phyloP scores from a whole-genome alignment of 2,888 invertebrate species.

The Miltochrista miniata region DNA sequence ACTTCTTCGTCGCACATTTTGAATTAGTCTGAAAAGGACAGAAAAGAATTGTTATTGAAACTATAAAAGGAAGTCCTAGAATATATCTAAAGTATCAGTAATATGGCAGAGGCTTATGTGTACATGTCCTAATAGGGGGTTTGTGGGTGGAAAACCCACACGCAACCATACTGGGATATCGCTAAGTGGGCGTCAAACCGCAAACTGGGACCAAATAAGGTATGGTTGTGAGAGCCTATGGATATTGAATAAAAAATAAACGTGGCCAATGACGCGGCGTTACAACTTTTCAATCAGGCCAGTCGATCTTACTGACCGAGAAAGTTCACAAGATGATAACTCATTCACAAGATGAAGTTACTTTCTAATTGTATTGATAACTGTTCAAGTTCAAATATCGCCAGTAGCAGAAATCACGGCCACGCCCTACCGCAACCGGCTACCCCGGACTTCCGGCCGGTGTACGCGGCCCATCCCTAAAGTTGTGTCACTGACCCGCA shows the following conservation, averaged over 20 bases:
- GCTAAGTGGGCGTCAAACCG: conserved; percentile 66
- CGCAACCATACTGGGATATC: conserved; percentile 48
- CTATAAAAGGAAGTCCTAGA: not conserved
- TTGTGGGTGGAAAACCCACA: conserved; percentile 66
- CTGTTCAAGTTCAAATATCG: conserved; percentile 30
- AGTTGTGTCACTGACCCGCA: conserved; percentile 75
- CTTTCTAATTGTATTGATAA: conserved; percentile 55
- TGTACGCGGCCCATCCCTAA: conserved; percentile 51
- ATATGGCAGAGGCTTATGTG: not conserved
- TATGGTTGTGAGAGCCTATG: conserved; percentile 44
- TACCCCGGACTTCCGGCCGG: conserved; percentile 58
- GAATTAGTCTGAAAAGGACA: conserved; percentile 68
- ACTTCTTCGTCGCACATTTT: conserved; percentile 88
- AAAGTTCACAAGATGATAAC: conserved; percentile 37
- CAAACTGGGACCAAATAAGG: conserved; percentile 74
- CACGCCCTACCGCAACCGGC: conserved; percentile 82
- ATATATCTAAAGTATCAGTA: not conserved
- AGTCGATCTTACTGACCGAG: conserved; percentile 53
- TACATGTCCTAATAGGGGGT: conserved; percentile 44
- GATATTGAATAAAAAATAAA: conserved; percentile 42
- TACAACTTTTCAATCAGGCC: conserved; percentile 49
- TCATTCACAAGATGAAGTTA: conserved; percentile 47
- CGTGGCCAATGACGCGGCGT: conserved; percentile 66
- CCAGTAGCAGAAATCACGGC: conserved; percentile 51
- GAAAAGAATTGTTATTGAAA: conserved; percentile 13